Evolutionary conservation across 1,140 invertebrate species (phyloP).

Genomic region (Stratiolaelaps scimitus): DNA sequence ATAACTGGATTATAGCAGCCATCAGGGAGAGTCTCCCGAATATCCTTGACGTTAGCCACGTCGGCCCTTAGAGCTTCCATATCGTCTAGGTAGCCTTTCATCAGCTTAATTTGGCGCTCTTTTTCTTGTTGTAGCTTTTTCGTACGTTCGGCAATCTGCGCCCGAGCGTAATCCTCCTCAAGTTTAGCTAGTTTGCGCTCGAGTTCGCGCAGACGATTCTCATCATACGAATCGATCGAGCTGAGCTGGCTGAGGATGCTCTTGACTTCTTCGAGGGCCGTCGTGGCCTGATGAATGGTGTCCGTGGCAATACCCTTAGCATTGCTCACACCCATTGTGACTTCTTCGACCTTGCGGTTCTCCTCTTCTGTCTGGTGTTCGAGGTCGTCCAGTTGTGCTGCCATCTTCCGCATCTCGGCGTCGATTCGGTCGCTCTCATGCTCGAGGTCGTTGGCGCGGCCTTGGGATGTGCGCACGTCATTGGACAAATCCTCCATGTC

Average conservation of each 20-base stretch:
- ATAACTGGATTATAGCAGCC: slow-evolving; percentile 52
- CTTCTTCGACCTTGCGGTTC: slow-evolving; percentile 44
- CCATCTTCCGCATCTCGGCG: background rate
- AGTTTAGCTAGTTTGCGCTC: slow-evolving; percentile 59
- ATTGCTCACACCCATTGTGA: slow-evolving; percentile 56
- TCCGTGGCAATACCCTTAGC: slow-evolving; percentile 64
- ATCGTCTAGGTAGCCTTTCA: slow-evolving; percentile 68
- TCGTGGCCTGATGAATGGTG: slow-evolving; percentile 61
- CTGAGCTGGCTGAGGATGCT: slow-evolving; percentile 49
- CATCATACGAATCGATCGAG: slow-evolving; percentile 24
- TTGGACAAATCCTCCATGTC: background rate
- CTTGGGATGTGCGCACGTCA: background rate
- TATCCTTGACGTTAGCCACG: slow-evolving; percentile 72
- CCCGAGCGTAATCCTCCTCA: slow-evolving; percentile 56
- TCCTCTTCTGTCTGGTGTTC: background rate
- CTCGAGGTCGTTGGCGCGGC: background rate
- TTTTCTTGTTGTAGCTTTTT: slow-evolving; percentile 56
- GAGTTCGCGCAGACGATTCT: slow-evolving; percentile 49
- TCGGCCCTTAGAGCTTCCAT: slow-evolving; percentile 57
- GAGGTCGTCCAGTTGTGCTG: slow-evolving; percentile 3
- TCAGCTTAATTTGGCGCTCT: slow-evolving; percentile 57
- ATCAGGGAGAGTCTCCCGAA: slow-evolving; percentile 62
- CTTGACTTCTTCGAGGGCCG: slow-evolving; percentile 60
- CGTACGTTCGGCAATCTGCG: slow-evolving; percentile 62
- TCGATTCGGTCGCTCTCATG: slow-evolving; percentile 10